Evolutionary conservation across 2,797 vertebrate species (phyloP).

Genomic region (Myotis planiceps): DNA sequence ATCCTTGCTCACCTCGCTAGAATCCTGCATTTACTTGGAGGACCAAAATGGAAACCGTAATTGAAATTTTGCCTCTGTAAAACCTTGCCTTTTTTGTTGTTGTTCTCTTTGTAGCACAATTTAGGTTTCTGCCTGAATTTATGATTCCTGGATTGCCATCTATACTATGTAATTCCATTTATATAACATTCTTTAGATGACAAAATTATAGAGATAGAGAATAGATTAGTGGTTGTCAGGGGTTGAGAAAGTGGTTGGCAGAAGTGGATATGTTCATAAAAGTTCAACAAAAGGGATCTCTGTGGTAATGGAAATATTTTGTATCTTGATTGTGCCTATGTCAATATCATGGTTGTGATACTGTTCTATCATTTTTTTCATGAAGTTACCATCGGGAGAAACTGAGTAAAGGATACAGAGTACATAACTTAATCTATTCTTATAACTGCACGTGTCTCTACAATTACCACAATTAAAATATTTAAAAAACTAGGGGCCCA

Average conservation of each 20-base stretch:
- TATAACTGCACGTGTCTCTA: background rate
- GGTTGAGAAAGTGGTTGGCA: background rate
- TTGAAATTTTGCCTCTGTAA: background rate
- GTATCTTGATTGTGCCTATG: background rate
- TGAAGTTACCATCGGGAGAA: background rate
- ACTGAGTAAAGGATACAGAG: background rate
- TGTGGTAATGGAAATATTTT: background rate
- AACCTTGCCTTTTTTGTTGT: background rate
- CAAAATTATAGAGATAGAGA: background rate
- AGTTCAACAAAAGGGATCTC: no score
- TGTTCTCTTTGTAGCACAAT: background rate
- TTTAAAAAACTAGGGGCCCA: background rate
- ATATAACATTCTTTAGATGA: background rate
- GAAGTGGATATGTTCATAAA: background rate
- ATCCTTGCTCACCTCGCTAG: no score
- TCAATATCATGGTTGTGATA: background rate
- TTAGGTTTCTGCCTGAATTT: background rate
- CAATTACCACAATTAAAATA: background rate
- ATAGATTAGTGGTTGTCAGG: background rate
- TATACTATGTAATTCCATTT: background rate
- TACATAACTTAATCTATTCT: background rate
- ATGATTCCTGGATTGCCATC: background rate
- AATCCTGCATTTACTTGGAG: background rate
- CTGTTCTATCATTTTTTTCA: no score
- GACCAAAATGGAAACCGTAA: background rate